Evolutionary conservation across 2,888 invertebrate species (phyloP).

Genomic region (Tachina fera): DNA sequence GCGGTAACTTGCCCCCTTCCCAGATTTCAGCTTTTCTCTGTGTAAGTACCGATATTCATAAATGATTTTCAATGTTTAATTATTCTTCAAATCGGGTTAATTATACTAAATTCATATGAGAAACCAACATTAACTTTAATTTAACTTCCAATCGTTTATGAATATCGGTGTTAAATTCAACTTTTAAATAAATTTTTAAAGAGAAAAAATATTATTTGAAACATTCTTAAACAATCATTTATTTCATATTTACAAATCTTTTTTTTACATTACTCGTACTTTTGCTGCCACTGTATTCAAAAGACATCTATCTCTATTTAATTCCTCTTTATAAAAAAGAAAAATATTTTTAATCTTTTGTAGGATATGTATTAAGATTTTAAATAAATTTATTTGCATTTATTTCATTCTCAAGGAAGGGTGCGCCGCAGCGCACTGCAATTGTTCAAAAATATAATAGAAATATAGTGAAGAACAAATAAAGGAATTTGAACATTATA

Average conservation of each 20-base stretch:
- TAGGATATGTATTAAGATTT: slow-evolving; percentile 33
- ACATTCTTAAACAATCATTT: background rate
- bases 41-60: no score
- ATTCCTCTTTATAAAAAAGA: background rate
- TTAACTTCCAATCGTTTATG: background rate
- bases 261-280: slow-evolving; percentile 23
- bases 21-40: no score
- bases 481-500: slow-evolving; percentile 53
- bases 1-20: no score
- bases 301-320: slow-evolving; percentile 50
- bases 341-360: background rate
- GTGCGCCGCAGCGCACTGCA: background rate
- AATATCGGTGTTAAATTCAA: background rate
- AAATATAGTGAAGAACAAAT: slow-evolving; percentile 37
- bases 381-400: slow-evolving; percentile 57
- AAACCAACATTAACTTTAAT: no score
- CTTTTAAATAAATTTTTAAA: background rate
- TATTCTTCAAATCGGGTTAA: no score
- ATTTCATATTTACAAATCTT: background rate
- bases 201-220: background rate
- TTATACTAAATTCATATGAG: no score
- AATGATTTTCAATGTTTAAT: no score
- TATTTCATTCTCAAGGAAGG: slow-evolving; percentile 26
- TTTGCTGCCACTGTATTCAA: slow-evolving; percentile 4
- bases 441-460: slow-evolving; percentile 58